phyloP scores from a whole-genome alignment of 2,113 vertebrate genomes.

The Microcebus ravelobensis region DNA sequence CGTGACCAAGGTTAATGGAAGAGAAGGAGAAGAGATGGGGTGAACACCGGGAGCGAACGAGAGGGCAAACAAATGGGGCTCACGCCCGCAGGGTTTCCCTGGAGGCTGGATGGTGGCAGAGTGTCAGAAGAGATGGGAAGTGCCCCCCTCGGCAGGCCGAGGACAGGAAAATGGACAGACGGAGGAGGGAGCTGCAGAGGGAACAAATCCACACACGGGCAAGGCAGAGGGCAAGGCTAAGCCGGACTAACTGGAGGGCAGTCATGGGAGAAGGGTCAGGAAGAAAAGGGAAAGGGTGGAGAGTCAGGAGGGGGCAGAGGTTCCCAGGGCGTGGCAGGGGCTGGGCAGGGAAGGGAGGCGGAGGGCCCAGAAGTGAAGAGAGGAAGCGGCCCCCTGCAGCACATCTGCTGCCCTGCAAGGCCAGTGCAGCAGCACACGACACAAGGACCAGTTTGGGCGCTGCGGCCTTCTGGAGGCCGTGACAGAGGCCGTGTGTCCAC shows the following conservation, averaged over 20 bases:
- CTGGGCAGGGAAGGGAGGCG: neutral
- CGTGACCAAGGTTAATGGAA: neutral
- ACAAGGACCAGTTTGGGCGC: conserved; percentile 17
- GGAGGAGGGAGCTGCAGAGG: no score
- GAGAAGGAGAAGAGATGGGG: neutral
- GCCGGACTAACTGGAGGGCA: neutral
- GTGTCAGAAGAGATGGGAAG: neutral
- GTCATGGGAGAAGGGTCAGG: neutral
- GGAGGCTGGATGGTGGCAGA: neutral
- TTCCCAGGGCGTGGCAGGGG: neutral
- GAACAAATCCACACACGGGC: neutral
- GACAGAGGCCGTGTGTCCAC: neutral
- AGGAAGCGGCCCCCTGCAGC: neutral
- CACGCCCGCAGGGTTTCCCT: neutral
- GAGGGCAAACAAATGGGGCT: neutral
- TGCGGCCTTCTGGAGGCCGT: neutral
- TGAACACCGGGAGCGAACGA: neutral
- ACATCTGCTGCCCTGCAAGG: conserved; percentile 36
- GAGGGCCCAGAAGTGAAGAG: neutral
- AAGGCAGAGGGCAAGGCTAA: neutral
- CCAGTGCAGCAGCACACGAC: conserved; percentile 41
- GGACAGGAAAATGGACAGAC: neutral
- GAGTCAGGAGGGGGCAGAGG: neutral
- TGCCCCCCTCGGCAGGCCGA: neutral
- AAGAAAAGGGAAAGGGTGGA: neutral